Percentiles rank a stretch among this genome's conserved stretches.
phyloP scores from a whole-genome alignment of 1,140 invertebrate genomes.

The Idris sp. region DNA sequence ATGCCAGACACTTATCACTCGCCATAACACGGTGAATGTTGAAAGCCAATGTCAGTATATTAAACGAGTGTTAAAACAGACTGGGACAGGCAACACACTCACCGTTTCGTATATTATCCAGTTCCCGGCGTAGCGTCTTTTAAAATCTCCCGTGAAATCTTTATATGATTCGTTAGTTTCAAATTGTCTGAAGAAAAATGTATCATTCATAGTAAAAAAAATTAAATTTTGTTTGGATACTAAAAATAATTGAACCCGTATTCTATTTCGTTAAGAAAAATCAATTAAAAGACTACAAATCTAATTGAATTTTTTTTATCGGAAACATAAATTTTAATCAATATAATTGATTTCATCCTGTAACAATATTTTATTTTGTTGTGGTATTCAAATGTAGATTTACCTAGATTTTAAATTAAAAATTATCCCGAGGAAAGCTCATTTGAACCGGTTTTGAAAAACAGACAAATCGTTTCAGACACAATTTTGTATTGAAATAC shows the following conservation, averaged over 20 bases:
- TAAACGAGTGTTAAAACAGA: slow-evolving; percentile 61
- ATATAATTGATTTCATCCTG: too few species aligned
- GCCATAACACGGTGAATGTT: slow-evolving; percentile 55
- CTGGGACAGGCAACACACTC: slow-evolving; percentile 48
- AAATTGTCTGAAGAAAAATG: too few species aligned
- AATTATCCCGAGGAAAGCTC: slow-evolving; percentile 23
- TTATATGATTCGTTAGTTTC: neutral
- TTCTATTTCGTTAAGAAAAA: too few species aligned
- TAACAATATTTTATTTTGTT: slow-evolving; percentile 1
- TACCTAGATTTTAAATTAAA: slow-evolving; percentile 1
- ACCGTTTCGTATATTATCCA: slow-evolving; percentile 52
- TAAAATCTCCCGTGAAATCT: slow-evolving; percentile 43
- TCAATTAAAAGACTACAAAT: too few species aligned
- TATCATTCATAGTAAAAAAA: too few species aligned
- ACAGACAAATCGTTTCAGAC: slow-evolving; percentile 21
- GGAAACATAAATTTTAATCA: slow-evolving; percentile 15
- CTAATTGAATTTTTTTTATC: neutral
- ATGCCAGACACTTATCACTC: slow-evolving; percentile 64
- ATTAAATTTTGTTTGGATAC: too few species aligned
- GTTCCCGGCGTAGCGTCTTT: slow-evolving; percentile 53
- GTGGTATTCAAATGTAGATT: slow-evolving; percentile 13
- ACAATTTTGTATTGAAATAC: slow-evolving; percentile 18
- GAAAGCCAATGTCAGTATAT: slow-evolving; percentile 64
- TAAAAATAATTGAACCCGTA: too few species aligned
- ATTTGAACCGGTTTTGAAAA: slow-evolving; percentile 50